phyloP scores from a whole-genome alignment of 2,113 vertebrate genomes.

The Astatotilapia flaviijosephi region DNA sequence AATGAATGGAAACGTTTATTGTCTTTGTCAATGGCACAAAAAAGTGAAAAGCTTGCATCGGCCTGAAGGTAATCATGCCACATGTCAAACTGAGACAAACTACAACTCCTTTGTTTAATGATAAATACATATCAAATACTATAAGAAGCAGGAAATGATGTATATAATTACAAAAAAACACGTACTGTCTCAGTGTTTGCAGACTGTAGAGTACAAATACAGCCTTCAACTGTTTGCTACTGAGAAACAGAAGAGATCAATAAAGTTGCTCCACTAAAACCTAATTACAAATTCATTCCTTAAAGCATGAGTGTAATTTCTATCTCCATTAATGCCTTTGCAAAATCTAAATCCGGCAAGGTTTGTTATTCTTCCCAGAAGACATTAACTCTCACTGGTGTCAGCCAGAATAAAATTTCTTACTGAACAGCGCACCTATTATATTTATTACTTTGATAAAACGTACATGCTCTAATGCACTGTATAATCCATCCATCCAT shows the following conservation, averaged over 20 bases:
- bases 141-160: neutral
- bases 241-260: neutral
- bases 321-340: neutral
- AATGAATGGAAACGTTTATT: neutral
- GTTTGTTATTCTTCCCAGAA: neutral
- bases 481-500: too few relatives aligned
- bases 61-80: neutral
- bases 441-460: neutral
- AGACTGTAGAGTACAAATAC: neutral
- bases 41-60: neutral
- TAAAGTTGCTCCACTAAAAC: slow-evolving; percentile 1
- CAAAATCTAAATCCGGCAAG: neutral
- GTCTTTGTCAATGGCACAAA: neutral
- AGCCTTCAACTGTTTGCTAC: neutral
- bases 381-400: neutral
- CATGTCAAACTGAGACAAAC: neutral
- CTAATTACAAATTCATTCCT: slow-evolving; percentile 12
- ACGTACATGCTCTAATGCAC: neutral
- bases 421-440: neutral
- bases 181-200: neutral
- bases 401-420: neutral
- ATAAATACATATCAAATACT: neutral
- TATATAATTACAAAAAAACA: neutral
- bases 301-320: slow-evolving; percentile 3
- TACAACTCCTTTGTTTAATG: neutral